Conservation (phyloP, 2,797 vertebrate genomes). For the Squalus acanthias region DNA sequence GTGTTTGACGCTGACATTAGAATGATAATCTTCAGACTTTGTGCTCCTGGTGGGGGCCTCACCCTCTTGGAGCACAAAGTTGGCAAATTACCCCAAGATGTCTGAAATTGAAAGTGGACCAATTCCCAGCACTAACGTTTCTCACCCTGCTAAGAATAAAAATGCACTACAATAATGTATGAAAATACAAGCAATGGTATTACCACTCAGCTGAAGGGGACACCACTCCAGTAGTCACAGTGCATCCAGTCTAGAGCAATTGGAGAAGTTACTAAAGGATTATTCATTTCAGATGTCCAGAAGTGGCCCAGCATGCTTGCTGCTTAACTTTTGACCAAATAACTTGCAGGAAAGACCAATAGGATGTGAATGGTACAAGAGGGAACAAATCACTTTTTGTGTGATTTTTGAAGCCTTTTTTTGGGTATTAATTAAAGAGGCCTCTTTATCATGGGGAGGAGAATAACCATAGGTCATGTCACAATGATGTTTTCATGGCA, state of each 20-base stretch:
- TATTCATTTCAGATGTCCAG: not conserved
- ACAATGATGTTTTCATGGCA: not conserved
- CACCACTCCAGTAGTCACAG: not conserved
- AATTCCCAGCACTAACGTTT: not conserved
- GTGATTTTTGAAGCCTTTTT: not conserved
- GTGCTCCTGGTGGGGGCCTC: not conserved
- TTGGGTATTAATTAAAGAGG: not conserved
- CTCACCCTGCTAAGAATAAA: not conserved
- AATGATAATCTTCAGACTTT: not conserved
- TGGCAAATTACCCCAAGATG: not conserved
- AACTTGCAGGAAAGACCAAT: not conserved
- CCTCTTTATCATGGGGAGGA: constrained; percentile 6
- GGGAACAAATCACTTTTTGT: not conserved
- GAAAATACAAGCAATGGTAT: not conserved
- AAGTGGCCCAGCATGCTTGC: not conserved
- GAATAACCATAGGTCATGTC: not conserved
- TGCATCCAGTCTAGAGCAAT: not conserved
- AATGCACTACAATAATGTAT: not conserved
- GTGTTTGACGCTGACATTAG: not conserved
- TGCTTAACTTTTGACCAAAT: not conserved
- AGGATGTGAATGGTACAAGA: not conserved
- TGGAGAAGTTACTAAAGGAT: not conserved
- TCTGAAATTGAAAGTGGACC: not conserved
- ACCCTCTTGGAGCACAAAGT: not conserved
- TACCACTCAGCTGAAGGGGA: not conserved